Evolutionary conservation across 2,888 invertebrate genomes (phyloP).

Genomic region (Venustoraphidia nigricollis): DNA sequence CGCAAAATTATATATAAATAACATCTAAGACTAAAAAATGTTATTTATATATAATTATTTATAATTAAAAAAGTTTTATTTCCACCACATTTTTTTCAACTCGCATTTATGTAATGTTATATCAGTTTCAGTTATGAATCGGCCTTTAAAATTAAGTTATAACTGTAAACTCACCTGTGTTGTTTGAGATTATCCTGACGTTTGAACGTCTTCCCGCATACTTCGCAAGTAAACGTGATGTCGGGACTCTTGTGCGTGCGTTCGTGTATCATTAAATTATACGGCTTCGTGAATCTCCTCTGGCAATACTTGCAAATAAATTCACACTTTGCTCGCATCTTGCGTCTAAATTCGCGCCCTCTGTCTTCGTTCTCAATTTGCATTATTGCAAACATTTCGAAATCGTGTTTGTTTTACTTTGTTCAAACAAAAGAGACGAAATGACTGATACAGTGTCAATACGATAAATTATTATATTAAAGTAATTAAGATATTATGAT

Average conservation of each 20-base stretch:
- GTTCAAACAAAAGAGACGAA: too few relatives aligned
- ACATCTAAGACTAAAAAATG: too few relatives aligned
- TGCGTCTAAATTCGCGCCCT: constrained; percentile 72
- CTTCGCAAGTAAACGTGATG: constrained; percentile 92
- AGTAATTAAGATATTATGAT: too few relatives aligned
- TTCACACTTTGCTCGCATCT: constrained; percentile 89
- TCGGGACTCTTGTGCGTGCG: constrained; percentile 94
- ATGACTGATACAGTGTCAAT: too few relatives aligned
- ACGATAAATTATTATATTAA: too few relatives aligned
- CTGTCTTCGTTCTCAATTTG: constrained; percentile 78
- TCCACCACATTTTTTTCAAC: too few relatives aligned
- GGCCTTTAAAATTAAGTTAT: constrained; percentile 2
- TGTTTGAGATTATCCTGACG: constrained; percentile 91
- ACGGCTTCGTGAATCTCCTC: constrained; percentile 94
- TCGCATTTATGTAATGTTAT: too few relatives aligned
- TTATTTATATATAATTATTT: too few relatives aligned
- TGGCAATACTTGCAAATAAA: constrained; percentile 98
- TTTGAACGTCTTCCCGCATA: constrained; percentile 95
- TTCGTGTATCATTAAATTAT: constrained; percentile 97
- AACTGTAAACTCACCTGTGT: constrained; percentile 56
- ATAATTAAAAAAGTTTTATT: too few relatives aligned
- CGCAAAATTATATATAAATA: too few relatives aligned
- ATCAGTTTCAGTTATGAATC: neutral
- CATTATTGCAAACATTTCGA: constrained; percentile 79
- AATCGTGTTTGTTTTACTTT: constrained; percentile 17